These are phyloP conservation scores for Turritopsis dohrnii DNA, from an alignment of 30 jellyfish, hydroid and myxozoan genomes.

Conservation along the genomic window DNA sequence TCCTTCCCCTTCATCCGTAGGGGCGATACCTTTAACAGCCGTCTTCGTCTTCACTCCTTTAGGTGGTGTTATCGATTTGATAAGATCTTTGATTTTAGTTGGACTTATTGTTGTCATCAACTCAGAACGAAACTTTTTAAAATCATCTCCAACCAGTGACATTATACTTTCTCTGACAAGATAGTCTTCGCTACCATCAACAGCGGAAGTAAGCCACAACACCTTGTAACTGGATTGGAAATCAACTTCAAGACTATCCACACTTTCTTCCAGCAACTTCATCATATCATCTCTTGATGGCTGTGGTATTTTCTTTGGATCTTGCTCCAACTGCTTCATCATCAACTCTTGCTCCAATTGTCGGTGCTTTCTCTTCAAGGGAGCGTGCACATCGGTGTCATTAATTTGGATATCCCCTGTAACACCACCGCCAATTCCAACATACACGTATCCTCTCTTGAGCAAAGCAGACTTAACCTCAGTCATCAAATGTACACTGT, in stretches of 20 bases:
- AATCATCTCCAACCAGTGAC: slow-evolving; percentile 23
- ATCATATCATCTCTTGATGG: slow-evolving; percentile 21
- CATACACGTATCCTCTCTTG: too few species aligned
- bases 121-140: slow-evolving; percentile 22
- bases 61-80: slow-evolving; percentile 16
- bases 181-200: slow-evolving; percentile 29
- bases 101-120: slow-evolving; percentile 27
- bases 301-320: slow-evolving; percentile 18
- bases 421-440: too few species aligned
- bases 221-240: slow-evolving; percentile 9
- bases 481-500: too few species aligned
- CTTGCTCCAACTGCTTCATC: too few species aligned
- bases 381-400: too few species aligned
- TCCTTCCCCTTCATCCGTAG: slow-evolving; percentile 29
- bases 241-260: slow-evolving; percentile 8
- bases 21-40: background rate
- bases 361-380: too few species aligned
- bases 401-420: too few species aligned
- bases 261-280: slow-evolving; percentile 2
- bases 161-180: slow-evolving; percentile 6
- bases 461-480: too few species aligned
- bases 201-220: slow-evolving; percentile 18
- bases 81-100: slow-evolving; percentile 9
- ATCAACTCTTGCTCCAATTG: too few species aligned
- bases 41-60: slow-evolving; percentile 22